Base-by-base conservation (phyloP, 2,888 invertebrate genomes). In the Philereme vetulata region DNA sequence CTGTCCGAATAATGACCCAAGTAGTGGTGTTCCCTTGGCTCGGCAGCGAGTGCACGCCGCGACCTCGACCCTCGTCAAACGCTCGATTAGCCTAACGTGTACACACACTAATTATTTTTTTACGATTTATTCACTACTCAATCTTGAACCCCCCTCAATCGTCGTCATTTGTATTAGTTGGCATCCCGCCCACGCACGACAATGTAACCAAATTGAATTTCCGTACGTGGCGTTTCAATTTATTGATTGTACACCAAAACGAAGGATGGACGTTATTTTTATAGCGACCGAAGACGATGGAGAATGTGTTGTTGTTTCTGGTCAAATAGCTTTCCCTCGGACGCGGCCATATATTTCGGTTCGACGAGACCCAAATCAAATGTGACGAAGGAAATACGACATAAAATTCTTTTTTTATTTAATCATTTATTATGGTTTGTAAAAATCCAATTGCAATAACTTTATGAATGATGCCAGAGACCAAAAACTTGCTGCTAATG, bases 51-150 rank as follows among this genome's bases (percentile, higher is more conserved):
- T 72, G 76, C 81, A 72, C 77, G 80, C 77, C 74, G 81, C 79
- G 86, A 86, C 85, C 88, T 68, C 82, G 88, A 92, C 91, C 91
- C 91, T 88, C 85, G 86, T 91, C 91, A 91, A 87, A 83, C 81
- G 84, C 82, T 88, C 88, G 88, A 91, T 92, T 91, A 90, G 88
- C 84, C 80, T 80, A 85, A 86, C 85, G 77, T 80, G 78, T 80
- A 76, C 81, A 82, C 80, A 82, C 80, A 82, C 83, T 85, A 88
- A 87, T 88, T 87, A 86, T 83, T 83, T 80, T 83, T 62, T 75
- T 78, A 77, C 72, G 64, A 79, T 82, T 80, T 76, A 77, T 81
- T 77, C 74, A 72, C 72, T 73, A 72, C 75, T 76, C 72, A 75
- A 78, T 77, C 76, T 77, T 71, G 63, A 62, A 61, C 71, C 70